A percentile compares a stretch with the other conserved stretches of the same genome.
These are phyloP conservation scores for Sapayoa aenigma DNA, from an alignment of 2,113 vertebrate genomes.

Conservation along the genomic window DNA sequence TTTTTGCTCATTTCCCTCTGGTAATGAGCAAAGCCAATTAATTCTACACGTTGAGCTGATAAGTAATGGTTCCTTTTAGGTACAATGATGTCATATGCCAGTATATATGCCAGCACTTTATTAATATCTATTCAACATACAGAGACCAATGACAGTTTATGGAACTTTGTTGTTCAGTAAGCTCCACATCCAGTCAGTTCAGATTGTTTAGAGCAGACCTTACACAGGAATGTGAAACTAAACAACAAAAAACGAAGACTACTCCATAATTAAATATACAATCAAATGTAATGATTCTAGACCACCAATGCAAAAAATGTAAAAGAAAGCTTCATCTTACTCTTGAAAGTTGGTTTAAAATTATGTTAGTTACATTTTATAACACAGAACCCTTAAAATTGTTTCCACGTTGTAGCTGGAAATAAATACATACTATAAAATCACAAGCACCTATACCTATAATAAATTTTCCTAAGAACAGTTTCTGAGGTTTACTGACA, in stretches of 20 bases:
- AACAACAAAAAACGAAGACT: neutral
- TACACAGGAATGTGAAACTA: neutral
- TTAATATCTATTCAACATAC: neutral
- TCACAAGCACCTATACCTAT: neutral
- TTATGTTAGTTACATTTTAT: neutral
- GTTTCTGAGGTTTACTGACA: neutral
- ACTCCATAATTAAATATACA: neutral
- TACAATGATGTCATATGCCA: neutral
- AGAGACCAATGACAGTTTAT: neutral
- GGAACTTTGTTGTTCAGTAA: neutral
- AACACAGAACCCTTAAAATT: neutral
- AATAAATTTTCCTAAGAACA: neutral
- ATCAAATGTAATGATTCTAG: neutral
- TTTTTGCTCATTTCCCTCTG: neutral
- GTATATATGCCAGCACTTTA: neutral
- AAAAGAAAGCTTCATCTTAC: neutral
- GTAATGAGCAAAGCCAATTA: neutral
- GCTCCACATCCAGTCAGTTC: neutral
- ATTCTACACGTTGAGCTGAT: neutral
- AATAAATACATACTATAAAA: neutral
- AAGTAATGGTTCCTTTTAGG: neutral
- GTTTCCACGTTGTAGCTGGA: neutral
- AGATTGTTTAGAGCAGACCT: neutral
- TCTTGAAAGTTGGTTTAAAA: neutral
- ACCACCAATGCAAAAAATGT: neutral